Evolutionary conservation across 2,888 invertebrate genomes (phyloP).

Genomic region (Zelleria hepariella): DNA sequence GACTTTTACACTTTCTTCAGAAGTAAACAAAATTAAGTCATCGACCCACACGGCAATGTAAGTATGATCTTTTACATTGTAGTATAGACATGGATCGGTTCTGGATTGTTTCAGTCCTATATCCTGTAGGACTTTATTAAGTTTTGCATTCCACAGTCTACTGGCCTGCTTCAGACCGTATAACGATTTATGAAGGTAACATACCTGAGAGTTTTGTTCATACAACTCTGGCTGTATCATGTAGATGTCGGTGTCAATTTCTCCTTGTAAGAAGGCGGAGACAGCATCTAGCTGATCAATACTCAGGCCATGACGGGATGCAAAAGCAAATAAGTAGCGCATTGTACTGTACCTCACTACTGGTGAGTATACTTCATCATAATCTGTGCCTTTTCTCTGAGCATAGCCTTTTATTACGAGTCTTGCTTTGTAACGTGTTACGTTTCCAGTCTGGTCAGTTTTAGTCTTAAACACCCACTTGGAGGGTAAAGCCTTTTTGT

Average conservation of each 20-base stretch:
- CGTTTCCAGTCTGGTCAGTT: constrained; percentile 12
- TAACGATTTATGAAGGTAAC: constrained; percentile 16
- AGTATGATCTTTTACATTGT: constrained; percentile 2
- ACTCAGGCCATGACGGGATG: constrained; percentile 14
- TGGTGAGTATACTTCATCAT: constrained; percentile 11
- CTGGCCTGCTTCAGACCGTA: constrained; percentile 20
- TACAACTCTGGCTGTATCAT: constrained; percentile 16
- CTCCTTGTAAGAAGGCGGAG: constrained; percentile 19
- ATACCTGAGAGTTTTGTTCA: constrained; percentile 14
- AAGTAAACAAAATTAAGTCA: constrained; percentile 13
- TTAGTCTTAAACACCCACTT: constrained; percentile 15
- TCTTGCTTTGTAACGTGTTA: constrained; percentile 10
- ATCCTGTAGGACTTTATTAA: constrained; percentile 10
- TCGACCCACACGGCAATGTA: constrained; percentile 17
- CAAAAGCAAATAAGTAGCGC: constrained; percentile 16
- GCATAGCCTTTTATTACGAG: constrained; percentile 14
- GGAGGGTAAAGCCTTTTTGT: constrained; percentile 8
- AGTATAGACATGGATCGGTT: constrained; percentile 13
- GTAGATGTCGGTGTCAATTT: constrained; percentile 19
- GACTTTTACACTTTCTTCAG: not conserved
- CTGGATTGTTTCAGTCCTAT: constrained; percentile 13
- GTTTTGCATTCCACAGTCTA: constrained; percentile 17
- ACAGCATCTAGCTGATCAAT: constrained; percentile 19
- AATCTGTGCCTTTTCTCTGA: constrained; percentile 11
- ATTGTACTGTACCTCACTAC: constrained; percentile 9